Base-by-base conservation (phyloP, 2,888 invertebrate genomes). In the Andrena haemorrhoa region DNA sequence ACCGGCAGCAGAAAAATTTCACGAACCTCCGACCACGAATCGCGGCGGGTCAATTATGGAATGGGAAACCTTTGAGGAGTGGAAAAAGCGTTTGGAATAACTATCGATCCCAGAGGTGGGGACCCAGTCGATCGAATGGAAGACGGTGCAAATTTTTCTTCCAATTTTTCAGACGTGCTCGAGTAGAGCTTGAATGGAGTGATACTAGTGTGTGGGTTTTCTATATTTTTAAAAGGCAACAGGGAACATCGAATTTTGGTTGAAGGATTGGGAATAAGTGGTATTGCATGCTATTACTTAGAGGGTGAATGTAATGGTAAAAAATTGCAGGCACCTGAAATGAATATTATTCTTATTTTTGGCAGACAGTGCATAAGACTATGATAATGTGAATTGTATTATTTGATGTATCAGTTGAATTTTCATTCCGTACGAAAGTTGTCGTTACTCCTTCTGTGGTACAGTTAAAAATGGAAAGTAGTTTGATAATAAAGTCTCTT, bases 1-100 rank as follows among this genome's bases (percentile, higher is more conserved):
- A 79, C 53, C 73, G 53, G 53, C 73, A 71, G 73, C 61, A 29
- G 53, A 47, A 33, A 83, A 83, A 82, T 82, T 70, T 83, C 65
- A 29, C 68, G 69, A 58, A 49, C 49, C 35, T 2, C n/a, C 8
- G 7, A 16, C 58, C 23, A 70, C 70, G 61, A 78, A 68, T 82
- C 58, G n/a, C 51, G 31, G 33, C 5, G n/a, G 64, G 68, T 73
- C 61, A 63, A 68, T 82, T 72, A 76, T 16, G 20, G 5, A 8
- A 35, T 0, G 29, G 23, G 29, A n/a, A 51, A 35, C 35, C 60
- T 61, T 61, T 53, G 61, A 63, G 23, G 23, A 7, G 16, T 41
- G 12, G 1, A n/a, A 23, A 56, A 69, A 35, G 12, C 35, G 33
- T 20, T 16, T 10, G 56, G 53, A 26, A 64, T 41, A 56, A 58